Evolutionary conservation across 2,888 invertebrate genomes (phyloP).

Genomic region (Lampropteryx suffumata): DNA sequence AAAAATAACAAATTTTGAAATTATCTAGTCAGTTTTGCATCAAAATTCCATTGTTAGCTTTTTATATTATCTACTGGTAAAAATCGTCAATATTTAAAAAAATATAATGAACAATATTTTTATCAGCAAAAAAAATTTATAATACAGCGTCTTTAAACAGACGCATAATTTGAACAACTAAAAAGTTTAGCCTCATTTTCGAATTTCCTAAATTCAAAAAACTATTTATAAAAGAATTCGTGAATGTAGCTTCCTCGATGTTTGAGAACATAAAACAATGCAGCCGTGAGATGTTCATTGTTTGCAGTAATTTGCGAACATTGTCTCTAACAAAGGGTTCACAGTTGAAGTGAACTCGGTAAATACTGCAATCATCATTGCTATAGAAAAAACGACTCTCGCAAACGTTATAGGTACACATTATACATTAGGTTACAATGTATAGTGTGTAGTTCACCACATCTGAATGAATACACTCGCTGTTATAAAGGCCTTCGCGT

Average conservation of each 20-base stretch:
- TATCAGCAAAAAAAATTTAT: constrained; percentile 20
- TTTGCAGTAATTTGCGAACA: constrained; percentile 16
- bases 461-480: constrained; percentile 36
- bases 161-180: constrained; percentile 22
- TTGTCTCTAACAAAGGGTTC: constrained; percentile 22
- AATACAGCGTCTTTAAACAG: constrained; percentile 33
- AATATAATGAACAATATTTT: constrained; percentile 4
- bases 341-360: constrained; percentile 20
- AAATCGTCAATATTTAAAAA: neutral
- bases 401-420: constrained; percentile 3
- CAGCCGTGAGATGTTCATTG: constrained; percentile 28
- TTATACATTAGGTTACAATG: neutral
- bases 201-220: constrained; percentile 32
- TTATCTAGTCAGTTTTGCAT: neutral
- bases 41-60: constrained; percentile 18
- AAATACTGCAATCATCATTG: constrained; percentile 18
- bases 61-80: constrained; percentile 4
- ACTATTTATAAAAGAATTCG: constrained; percentile 14
- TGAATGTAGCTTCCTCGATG: constrained; percentile 23
- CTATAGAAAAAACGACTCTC: constrained; percentile 21
- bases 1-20: too few relatives aligned
- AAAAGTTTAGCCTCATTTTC: constrained; percentile 24
- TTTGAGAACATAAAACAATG: constrained; percentile 10
- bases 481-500: constrained; percentile 54
- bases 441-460: neutral